phyloP scores from a whole-genome alignment of 92 coral and sea anemone species.

The Meandrina meandrites region DNA sequence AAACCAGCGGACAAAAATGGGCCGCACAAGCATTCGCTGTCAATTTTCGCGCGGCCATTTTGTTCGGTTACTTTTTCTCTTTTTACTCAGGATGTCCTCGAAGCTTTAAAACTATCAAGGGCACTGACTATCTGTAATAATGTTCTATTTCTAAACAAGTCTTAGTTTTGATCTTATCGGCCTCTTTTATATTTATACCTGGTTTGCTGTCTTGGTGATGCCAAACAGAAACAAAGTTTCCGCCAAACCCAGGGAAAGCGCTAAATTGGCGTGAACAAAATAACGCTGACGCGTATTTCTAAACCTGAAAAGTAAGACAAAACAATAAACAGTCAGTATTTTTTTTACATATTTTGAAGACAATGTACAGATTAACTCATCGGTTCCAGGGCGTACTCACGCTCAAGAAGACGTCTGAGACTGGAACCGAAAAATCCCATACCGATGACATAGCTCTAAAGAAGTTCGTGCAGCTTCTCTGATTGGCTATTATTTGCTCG shows the following conservation, averaged over 20 bases:
- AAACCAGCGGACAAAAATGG: too few species aligned
- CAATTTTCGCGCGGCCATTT: too few species aligned
- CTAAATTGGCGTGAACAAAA: conserved; percentile 91
- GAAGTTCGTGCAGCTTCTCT: background rate
- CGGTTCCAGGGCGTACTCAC: background rate
- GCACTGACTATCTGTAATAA: too few species aligned
- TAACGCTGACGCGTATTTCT: conserved; percentile 68
- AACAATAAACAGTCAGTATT: background rate
- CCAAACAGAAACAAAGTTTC: conserved; percentile 85
- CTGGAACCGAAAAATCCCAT: background rate
- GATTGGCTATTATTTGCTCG: background rate
- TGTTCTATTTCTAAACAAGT: background rate
- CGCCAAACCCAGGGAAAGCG: conserved; percentile 84
- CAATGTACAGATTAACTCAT: background rate
- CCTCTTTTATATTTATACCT: conserved; percentile 33
- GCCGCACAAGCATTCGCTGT: too few species aligned
- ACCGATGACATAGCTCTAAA: background rate
- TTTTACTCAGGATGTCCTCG: too few species aligned
- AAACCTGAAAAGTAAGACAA: conserved; percentile 55
- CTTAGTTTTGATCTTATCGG: background rate
- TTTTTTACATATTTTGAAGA: background rate
- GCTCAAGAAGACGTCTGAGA: background rate
- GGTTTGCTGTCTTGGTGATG: conserved; percentile 65
- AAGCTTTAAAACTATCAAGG: too few species aligned
- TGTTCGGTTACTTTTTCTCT: too few species aligned